Base-by-base conservation (phyloP, 2,113 vertebrate genomes). In the Sceloporus undulatus region DNA sequence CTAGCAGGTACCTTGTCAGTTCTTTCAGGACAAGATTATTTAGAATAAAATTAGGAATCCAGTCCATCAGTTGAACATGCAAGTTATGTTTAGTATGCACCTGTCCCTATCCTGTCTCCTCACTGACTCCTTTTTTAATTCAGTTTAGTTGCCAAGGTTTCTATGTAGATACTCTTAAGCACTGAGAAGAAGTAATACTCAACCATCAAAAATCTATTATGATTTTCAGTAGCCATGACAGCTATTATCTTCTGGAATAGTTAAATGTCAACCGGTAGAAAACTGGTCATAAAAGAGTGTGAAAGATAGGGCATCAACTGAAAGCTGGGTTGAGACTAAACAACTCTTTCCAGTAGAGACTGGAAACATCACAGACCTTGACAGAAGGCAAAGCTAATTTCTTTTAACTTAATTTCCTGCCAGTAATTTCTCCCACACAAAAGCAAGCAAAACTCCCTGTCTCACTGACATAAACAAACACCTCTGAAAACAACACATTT, bases 321-420 rank as follows among this genome's bases (percentile, higher is more conserved):
- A 85, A 85, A 82, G 29, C n/a, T 85, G 70, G 56, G 82, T 74
- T 11, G 34, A 89, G 65, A 62, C 21, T 56, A 70, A 29, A 73
- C 81, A 93, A 86, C n/a, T 52, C 8, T 0, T 65, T 88, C 85
- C 62, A 13, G 4, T 25, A 62, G 29, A 91, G 77, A 2, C 82
- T 78, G 83, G 88, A 90, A 80, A 4, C 10, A 85, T 25, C 59
- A 82, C 70, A 91, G 14, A 16, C 87, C 84, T 88, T 74, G 54
- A 79, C 73, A 65, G 87, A n/a, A 6, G 29, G 78, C 27, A 19
- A 66, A 0, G 0, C 62, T 16, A 84, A 75, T 84, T 81, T 82
- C 14, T 89, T 48, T 83, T 87, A 70, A 90, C 82, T 84, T 88
- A 56, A 25, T 25, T 83, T 90, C 89, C 66, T 52, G 56, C 18